phyloP scores from a whole-genome alignment of 2,797 vertebrate genomes.

The Morelia viridis region DNA sequence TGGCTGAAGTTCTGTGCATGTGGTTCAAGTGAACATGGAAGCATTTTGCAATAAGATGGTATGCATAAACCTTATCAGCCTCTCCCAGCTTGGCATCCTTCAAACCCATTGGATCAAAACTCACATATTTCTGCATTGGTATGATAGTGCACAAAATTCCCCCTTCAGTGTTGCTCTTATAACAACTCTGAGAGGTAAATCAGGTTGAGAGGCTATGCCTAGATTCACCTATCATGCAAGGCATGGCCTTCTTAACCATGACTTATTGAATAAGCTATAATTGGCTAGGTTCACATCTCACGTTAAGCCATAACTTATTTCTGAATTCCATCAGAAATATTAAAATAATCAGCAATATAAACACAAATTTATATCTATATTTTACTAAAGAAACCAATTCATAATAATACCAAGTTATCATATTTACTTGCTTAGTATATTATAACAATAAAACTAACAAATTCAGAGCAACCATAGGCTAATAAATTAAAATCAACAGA shows the following conservation, averaged over 20 bases:
- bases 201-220: not conserved
- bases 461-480: not conserved
- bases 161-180: not conserved
- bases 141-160: not conserved
- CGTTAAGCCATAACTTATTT: not conserved
- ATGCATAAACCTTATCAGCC: not conserved
- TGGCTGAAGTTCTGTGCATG: not conserved
- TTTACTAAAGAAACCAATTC: not conserved
- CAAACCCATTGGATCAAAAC: not conserved
- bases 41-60: not conserved
- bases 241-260: not conserved
- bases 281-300: not conserved
- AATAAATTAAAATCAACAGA: not conserved
- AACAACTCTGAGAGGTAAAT: not conserved
- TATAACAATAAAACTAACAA: not conserved
- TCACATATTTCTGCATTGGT: not conserved
- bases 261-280: not conserved
- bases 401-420: not conserved
- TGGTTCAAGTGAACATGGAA: not conserved
- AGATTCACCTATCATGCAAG: not conserved
- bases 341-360: not conserved
- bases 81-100: not conserved
- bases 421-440: not conserved
- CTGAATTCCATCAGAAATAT: not conserved
- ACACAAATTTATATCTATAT: not conserved